Conservation (phyloP, 1,140 invertebrate species). For the Caerostris extrusa region DNA sequence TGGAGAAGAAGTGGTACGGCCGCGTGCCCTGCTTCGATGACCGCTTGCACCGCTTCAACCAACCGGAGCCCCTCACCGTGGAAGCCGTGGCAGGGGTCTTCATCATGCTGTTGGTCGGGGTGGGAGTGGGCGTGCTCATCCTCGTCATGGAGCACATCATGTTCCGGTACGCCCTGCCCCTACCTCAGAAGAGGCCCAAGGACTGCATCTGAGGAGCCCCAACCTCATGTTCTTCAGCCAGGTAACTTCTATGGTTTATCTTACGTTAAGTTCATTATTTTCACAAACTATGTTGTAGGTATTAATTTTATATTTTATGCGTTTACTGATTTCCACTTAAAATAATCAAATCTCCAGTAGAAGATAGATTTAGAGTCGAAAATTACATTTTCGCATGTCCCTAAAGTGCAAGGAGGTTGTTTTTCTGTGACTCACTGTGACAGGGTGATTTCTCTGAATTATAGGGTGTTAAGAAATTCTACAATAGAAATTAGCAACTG, state of each 20-base stretch:
- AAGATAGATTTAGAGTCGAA: too few species aligned
- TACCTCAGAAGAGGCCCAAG: slow-evolving; percentile 90
- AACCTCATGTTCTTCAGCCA: slow-evolving; percentile 98
- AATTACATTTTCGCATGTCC: too few species aligned
- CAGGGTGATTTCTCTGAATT: too few species aligned
- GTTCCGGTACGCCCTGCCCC: slow-evolving; percentile 93
- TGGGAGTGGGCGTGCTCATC: slow-evolving; percentile 90
- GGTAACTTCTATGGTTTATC: slow-evolving; percentile 84
- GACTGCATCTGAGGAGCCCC: slow-evolving; percentile 92
- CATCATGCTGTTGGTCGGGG: slow-evolving; percentile 91
- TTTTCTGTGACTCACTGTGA: too few species aligned
- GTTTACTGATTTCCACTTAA: too few species aligned
- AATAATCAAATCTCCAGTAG: too few species aligned
- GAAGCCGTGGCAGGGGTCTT: slow-evolving; percentile 89
- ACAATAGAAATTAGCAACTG: too few species aligned
- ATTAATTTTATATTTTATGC: too few species aligned
- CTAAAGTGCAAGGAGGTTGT: too few species aligned
- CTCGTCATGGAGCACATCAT: slow-evolving; percentile 93
- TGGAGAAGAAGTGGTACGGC: slow-evolving; percentile 94
- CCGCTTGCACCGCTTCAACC: slow-evolving; percentile 81
- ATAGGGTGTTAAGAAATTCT: too few species aligned
- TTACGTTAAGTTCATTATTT: too few species aligned
- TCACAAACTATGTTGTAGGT: too few species aligned
- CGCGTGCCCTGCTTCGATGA: slow-evolving; percentile 87
- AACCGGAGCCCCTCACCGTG: slow-evolving; percentile 91